Evolutionary conservation across 2,113 vertebrate species (phyloP).

Genomic region (Chunga burmeisteri): DNA sequence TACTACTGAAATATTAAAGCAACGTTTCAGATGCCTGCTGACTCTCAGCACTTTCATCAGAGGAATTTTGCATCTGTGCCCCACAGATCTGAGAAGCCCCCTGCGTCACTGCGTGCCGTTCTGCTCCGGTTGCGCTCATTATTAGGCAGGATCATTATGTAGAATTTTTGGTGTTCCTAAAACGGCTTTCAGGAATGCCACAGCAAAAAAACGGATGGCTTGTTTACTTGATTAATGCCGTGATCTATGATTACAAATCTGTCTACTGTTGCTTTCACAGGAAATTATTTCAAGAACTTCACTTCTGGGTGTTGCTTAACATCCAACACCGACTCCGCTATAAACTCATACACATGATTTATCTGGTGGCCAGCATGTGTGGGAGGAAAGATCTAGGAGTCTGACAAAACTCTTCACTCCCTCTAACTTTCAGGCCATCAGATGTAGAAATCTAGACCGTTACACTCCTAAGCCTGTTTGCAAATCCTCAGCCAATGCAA

Average conservation of each 20-base stretch:
- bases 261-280: slow-evolving; percentile 68
- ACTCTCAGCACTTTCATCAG: background rate
- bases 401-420: slow-evolving; percentile 54
- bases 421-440: slow-evolving; percentile 39
- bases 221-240: slow-evolving; percentile 66
- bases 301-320: slow-evolving; percentile 71
- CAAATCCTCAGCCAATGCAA: slow-evolving; percentile 18
- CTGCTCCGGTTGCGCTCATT: background rate
- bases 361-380: slow-evolving; percentile 62
- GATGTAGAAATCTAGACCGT: slow-evolving; percentile 11
- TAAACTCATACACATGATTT: slow-evolving; percentile 63
- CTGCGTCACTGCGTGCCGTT: background rate
- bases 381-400: slow-evolving; percentile 55
- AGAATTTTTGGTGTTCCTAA: slow-evolving; percentile 45
- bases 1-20: background rate
- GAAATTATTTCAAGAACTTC: slow-evolving; percentile 73
- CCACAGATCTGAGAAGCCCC: background rate
- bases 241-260: slow-evolving; percentile 66
- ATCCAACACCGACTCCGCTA: slow-evolving; percentile 40
- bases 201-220: slow-evolving; percentile 59
- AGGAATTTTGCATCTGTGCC: slow-evolving; percentile 1
- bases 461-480: slow-evolving; percentile 17
- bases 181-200: slow-evolving; percentile 58
- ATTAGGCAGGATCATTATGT: slow-evolving; percentile 35
- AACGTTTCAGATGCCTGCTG: background rate